phyloP scores from a whole-genome alignment of 2,888 invertebrate genomes.

The Cantharis flavilabris region DNA sequence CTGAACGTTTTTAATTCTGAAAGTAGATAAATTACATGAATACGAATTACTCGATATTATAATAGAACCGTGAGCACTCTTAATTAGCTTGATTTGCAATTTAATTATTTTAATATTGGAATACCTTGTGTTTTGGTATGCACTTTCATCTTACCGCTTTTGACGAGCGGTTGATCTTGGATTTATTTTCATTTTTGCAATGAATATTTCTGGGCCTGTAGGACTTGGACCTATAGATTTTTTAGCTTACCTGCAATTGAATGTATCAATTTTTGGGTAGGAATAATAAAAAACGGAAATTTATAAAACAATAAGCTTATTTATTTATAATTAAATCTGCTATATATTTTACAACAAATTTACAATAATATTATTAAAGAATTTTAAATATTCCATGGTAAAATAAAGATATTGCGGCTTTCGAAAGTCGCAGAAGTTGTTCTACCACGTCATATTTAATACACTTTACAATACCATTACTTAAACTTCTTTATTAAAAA shows the following conservation, averaged over 20 bases:
- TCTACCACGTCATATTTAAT: background rate
- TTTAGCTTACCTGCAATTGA: no score
- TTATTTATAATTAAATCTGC: slow-evolving; percentile 24
- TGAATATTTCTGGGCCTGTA: no score
- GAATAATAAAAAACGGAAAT: background rate
- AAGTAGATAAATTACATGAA: background rate
- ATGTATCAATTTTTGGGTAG: no score
- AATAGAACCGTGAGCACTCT: background rate
- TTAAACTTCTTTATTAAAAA: background rate
- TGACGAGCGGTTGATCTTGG: background rate
- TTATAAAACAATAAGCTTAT: slow-evolving; percentile 20
- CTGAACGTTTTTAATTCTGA: no score
- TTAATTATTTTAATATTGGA: background rate
- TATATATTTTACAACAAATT: slow-evolving; percentile 30
- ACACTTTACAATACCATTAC: background rate
- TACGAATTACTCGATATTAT: background rate
- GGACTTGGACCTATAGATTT: no score
- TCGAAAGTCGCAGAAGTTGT: background rate
- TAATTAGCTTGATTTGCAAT: background rate
- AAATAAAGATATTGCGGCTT: background rate
- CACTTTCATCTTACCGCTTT: background rate
- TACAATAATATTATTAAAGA: slow-evolving; percentile 11
- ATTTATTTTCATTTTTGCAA: no score
- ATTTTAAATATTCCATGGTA: background rate
- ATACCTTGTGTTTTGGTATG: background rate